These are phyloP conservation scores for Callimorpha dominula DNA, from an alignment of 2,888 invertebrate genomes.

Conservation along the genomic window DNA sequence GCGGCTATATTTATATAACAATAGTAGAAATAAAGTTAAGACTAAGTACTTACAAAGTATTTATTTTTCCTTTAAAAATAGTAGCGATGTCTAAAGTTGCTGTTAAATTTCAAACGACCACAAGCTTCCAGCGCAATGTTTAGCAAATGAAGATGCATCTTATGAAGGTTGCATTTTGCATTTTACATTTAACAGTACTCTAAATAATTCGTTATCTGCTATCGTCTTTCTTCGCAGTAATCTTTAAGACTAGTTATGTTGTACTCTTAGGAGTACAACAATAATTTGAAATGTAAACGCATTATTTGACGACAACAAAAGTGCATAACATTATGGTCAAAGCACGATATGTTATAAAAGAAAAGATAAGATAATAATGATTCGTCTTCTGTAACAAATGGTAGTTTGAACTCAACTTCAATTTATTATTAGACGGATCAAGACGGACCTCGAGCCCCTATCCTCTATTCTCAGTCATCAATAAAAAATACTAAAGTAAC, in stretches of 20 bases:
- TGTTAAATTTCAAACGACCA: constrained; percentile 2
- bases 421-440: neutral
- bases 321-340: too few relatives aligned
- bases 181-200: neutral
- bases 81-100: neutral
- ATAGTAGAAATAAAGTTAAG: neutral
- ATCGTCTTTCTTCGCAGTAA: neutral
- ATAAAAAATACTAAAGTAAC: too few relatives aligned
- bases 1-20: neutral
- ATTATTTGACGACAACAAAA: too few relatives aligned
- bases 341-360: too few relatives aligned
- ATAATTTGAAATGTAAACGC: too few relatives aligned
- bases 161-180: neutral
- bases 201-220: too few relatives aligned
- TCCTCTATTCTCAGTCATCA: too few relatives aligned
- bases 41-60: neutral
- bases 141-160: constrained; percentile 8
- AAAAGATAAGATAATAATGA: too few relatives aligned
- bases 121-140: constrained; percentile 10
- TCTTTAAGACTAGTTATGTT: neutral
- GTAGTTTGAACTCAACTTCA: neutral
- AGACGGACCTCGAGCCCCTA: too few relatives aligned
- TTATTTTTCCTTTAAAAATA: neutral
- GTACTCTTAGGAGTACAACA: too few relatives aligned
- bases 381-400: neutral